These are phyloP conservation scores for Drosophila erecta DNA, from an alignment of 1,140 invertebrate genomes.

Conservation along the genomic window DNA sequence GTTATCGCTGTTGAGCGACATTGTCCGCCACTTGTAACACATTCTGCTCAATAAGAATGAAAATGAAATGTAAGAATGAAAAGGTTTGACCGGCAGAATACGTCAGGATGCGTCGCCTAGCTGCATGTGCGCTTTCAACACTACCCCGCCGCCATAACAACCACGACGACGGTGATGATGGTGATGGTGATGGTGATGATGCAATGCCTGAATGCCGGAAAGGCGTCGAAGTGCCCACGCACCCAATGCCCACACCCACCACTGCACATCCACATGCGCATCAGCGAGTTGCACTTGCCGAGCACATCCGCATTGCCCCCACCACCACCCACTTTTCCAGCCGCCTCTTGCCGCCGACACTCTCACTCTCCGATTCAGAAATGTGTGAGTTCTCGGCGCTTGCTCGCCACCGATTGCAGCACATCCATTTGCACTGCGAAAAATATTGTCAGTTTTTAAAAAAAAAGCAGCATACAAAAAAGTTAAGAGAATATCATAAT, in stretches of 20 bases:
- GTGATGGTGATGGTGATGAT: conserved; percentile 67
- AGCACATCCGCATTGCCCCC: neutral
- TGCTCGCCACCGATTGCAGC: conserved; percentile 60
- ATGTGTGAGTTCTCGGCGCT: conserved; percentile 56
- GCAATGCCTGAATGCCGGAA: conserved; percentile 35
- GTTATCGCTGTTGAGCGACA: neutral
- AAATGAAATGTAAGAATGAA: conserved; percentile 14
- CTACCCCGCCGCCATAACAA: conserved; percentile 23
- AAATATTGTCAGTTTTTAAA: neutral
- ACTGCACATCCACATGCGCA: conserved; percentile 23
- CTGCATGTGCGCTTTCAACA: conserved; percentile 28
- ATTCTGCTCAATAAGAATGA: conserved; percentile 38
- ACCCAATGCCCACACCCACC: conserved; percentile 10
- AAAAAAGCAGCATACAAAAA: neutral
- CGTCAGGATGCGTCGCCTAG: conserved; percentile 51
- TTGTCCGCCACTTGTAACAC: conserved; percentile 73
- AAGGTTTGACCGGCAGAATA: conserved; percentile 55
- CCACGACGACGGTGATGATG: conserved; percentile 48
- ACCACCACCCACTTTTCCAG: conserved; percentile 1
- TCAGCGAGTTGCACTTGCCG: conserved; percentile 54
- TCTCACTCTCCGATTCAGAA: conserved; percentile 41
- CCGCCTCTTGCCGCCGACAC: conserved; percentile 22
- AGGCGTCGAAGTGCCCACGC: conserved; percentile 28
- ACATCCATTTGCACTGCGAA: conserved; percentile 1
- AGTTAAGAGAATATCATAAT: too few species aligned